Evolutionary conservation across 1,140 invertebrate species (phyloP).

Genomic region (Macrostomum lignano): DNA sequence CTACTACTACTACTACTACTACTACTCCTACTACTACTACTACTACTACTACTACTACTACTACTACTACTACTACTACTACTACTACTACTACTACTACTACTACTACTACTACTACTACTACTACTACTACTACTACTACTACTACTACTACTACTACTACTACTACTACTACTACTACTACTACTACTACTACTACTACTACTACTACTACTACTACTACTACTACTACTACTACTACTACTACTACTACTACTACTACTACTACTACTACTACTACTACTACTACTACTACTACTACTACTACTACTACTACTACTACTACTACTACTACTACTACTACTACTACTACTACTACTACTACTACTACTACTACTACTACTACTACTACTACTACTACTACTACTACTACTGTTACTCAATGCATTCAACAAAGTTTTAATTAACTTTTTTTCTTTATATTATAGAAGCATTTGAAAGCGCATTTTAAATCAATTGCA

Average conservation of each 20-base stretch:
- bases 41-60: slow-evolving; percentile 2
- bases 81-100: slow-evolving; percentile 2
- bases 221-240: slow-evolving; percentile 2
- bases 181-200: slow-evolving; percentile 2
- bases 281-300: slow-evolving; percentile 2
- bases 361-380: slow-evolving; percentile 2
- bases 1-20: slow-evolving; percentile 2
- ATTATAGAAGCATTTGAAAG: too few species aligned
- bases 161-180: slow-evolving; percentile 2
- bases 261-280: slow-evolving; percentile 2
- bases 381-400: slow-evolving; percentile 2
- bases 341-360: slow-evolving; percentile 2
- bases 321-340: slow-evolving; percentile 2
- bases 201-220: slow-evolving; percentile 2
- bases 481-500: too few species aligned
- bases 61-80: slow-evolving; percentile 2
- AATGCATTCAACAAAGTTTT: too few species aligned
- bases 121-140: slow-evolving; percentile 2
- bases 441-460: too few species aligned
- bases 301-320: slow-evolving; percentile 2
- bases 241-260: slow-evolving; percentile 2
- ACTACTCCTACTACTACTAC: too few species aligned
- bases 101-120: slow-evolving; percentile 2
- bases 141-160: slow-evolving; percentile 2
- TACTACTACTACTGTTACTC: neutral